A percentile compares a stretch with the other conserved stretches of the same genome.
Evolutionary conservation across 1,140 invertebrate genomes (phyloP).

Genomic region (Lordiphosa stackelbergi): DNA sequence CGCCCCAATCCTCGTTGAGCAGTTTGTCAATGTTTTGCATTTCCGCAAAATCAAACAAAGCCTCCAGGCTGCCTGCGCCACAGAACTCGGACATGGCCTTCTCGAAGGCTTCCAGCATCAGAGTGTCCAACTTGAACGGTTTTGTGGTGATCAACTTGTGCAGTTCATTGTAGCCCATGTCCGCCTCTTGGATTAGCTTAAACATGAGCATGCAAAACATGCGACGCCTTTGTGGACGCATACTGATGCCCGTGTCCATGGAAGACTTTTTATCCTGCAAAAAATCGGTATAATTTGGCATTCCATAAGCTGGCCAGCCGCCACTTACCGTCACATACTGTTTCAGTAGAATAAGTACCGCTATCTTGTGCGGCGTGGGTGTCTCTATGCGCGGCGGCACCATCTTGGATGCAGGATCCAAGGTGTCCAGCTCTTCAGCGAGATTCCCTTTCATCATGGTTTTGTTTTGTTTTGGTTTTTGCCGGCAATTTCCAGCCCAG

Average conservation of each 20-base stretch:
- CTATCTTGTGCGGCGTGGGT: slow-evolving; percentile 70
- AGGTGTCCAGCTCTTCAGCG: slow-evolving; percentile 67
- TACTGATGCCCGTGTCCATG: slow-evolving; percentile 47
- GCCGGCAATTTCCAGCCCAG: slow-evolving; percentile 6
- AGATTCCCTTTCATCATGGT: slow-evolving; percentile 46
- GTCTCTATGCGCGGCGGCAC: slow-evolving; percentile 57
- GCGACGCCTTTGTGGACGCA: slow-evolving; percentile 66
- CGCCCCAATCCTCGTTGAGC: slow-evolving; percentile 60
- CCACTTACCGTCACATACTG: slow-evolving; percentile 67
- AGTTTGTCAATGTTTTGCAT: slow-evolving; percentile 75
- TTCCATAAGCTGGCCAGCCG: too few species aligned
- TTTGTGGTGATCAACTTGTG: slow-evolving; percentile 79
- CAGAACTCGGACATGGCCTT: slow-evolving; percentile 79
- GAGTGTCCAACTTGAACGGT: slow-evolving; percentile 78
- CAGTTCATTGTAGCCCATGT: slow-evolving; percentile 81
- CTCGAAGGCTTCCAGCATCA: slow-evolving; percentile 79
- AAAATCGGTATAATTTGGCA: background rate
- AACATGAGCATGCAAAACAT: slow-evolving; percentile 82
- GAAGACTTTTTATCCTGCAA: slow-evolving; percentile 61
- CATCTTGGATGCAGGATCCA: slow-evolving; percentile 57
- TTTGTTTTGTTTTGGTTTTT: slow-evolving; percentile 22
- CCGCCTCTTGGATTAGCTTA: slow-evolving; percentile 83
- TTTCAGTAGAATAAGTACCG: slow-evolving; percentile 66
- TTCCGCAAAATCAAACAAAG: slow-evolving; percentile 83
- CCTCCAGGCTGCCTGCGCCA: slow-evolving; percentile 79